Percentiles rank a stretch among this genome's conserved stretches.
Conservation (phyloP, 2,888 invertebrate species). For the Glomeris marginata region DNA sequence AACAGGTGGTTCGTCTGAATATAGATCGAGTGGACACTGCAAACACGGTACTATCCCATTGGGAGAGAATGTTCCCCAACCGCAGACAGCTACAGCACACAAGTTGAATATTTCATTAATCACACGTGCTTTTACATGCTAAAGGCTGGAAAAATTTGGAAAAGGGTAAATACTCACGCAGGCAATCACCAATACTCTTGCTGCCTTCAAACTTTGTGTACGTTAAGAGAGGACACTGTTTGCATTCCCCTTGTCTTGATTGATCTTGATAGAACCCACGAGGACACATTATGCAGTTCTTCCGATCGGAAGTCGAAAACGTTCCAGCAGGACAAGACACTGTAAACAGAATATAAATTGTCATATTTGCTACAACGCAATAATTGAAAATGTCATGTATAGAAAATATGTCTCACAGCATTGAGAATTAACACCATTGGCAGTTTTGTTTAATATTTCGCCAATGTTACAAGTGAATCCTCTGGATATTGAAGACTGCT, state of each 20-base stretch:
- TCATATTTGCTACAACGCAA: background rate
- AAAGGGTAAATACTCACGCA: constrained; percentile 34
- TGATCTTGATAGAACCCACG: constrained; percentile 87
- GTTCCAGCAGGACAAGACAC: constrained; percentile 96
- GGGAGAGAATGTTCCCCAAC: constrained; percentile 88
- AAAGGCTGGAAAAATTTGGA: background rate
- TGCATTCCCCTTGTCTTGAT: constrained; percentile 75
- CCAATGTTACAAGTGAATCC: constrained; percentile 89
- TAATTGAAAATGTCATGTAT: background rate
- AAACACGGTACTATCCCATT: constrained; percentile 85
- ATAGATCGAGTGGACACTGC: constrained; percentile 86
- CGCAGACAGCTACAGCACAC: constrained; percentile 53
- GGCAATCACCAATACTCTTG: constrained; percentile 67
- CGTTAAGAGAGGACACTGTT: constrained; percentile 79
- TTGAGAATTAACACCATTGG: constrained; percentile 66
- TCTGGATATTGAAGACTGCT: constrained; percentile 64
- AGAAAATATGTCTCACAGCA: constrained; percentile 53
- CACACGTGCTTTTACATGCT: background rate
- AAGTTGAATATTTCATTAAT: constrained; percentile 1
- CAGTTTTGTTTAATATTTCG: constrained; percentile 85
- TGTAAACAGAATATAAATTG: constrained; percentile 28
- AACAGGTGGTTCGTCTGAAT: constrained; percentile 68
- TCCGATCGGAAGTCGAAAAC: constrained; percentile 76
- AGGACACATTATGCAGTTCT: constrained; percentile 78
- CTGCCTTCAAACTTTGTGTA: constrained; percentile 42